These are phyloP conservation scores for Alethe castanea DNA, from an alignment of 2,113 vertebrate genomes.

Conservation along the genomic window DNA sequence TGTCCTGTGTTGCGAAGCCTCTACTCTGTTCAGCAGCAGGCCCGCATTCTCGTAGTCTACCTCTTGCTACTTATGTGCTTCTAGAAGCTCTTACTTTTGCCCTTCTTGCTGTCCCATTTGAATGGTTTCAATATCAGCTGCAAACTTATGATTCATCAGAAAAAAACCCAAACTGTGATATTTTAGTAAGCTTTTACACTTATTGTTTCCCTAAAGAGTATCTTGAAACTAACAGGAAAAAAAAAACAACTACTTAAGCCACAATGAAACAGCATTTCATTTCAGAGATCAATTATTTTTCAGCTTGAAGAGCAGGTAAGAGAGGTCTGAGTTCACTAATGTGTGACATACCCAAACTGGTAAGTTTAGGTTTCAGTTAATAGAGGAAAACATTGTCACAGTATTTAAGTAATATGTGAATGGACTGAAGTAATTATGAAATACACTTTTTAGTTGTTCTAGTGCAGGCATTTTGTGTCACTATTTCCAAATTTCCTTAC, in stretches of 20 bases:
- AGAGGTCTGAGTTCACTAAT: not conserved
- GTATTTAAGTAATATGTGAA: not conserved
- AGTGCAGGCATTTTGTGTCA: not conserved
- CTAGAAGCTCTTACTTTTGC: not conserved
- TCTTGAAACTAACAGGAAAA: not conserved
- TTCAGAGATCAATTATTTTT: not conserved
- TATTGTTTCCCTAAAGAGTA: not conserved
- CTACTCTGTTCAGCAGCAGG: not conserved
- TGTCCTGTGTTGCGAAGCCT: too few relatives aligned
- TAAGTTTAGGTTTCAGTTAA: not conserved
- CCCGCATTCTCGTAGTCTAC: not conserved
- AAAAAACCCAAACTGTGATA: not conserved
- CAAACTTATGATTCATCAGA: not conserved
- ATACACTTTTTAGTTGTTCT: not conserved
- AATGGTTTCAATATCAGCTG: not conserved
- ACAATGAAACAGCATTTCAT: not conserved
- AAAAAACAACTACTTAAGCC: not conserved
- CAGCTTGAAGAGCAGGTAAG: not conserved
- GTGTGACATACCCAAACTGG: not conserved
- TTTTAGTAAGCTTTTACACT: not conserved
- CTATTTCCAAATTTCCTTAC: not conserved
- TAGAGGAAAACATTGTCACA: not conserved
- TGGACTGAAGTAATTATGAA: not conserved
- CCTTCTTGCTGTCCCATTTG: not conserved
- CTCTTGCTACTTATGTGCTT: not conserved